Conservation (phyloP, 2,888 invertebrate species). For the Eustalomyia histrio region DNA sequence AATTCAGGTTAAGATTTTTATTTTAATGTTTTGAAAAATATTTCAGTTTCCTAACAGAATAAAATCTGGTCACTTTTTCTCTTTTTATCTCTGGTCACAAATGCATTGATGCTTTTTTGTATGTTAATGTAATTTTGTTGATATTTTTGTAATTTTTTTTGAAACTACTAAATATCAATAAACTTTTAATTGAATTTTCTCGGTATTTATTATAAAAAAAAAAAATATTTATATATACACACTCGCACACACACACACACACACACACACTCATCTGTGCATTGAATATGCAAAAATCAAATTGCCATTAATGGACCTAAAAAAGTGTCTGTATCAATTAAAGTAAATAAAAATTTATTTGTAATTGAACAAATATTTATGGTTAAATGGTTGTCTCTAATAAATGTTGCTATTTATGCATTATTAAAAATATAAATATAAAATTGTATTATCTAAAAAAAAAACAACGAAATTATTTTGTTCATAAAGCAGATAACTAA, state of each 20-base stretch:
- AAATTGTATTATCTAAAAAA: no score
- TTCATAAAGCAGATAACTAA: no score
- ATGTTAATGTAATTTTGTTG: conserved; percentile 2
- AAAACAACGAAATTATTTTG: no score
- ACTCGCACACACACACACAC: background rate
- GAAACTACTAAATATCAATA: conserved; percentile 32
- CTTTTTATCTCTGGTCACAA: background rate
- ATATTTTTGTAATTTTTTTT: conserved; percentile 18
- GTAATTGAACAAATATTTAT: no score
- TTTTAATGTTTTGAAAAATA: no score
- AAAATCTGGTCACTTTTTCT: conserved; percentile 5
- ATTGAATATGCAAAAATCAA: conserved; percentile 25
- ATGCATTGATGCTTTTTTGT: conserved; percentile 1
- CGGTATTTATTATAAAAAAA: conserved; percentile 37
- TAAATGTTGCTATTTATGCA: no score
- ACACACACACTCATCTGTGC: background rate
- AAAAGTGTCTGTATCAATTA: conserved; percentile 33
- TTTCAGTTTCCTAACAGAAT: no score
- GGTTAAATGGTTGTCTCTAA: no score
- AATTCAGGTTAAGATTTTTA: no score
- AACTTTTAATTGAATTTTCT: conserved; percentile 53
- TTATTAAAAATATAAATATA: no score
- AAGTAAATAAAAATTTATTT: conserved; percentile 16
- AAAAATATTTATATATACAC: conserved; percentile 8
- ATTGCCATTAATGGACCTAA: conserved; percentile 24